Evolutionary conservation across 1,140 invertebrate species (phyloP), one percentile per base, ranked within the genome.

Genomic region (Theocolax elegans): DNA sequence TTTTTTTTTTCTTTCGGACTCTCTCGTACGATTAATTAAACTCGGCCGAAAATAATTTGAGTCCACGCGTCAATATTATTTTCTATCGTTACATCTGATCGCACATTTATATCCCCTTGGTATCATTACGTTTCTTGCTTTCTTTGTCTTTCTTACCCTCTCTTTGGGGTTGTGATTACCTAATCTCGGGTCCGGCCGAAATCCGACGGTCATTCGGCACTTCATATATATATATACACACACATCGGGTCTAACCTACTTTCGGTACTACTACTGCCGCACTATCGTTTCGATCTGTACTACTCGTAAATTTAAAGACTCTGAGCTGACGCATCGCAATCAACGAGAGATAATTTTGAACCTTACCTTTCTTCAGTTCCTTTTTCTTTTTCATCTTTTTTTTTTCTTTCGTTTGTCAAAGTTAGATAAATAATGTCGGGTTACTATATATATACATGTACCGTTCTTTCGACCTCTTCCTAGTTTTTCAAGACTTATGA

Each of bases 281-380:
- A 10, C 23, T 60, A 60, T 60, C 58, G 58, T 19, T 10, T 31
- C 40, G n/a, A 63, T 63, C 46, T 49, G 29, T 21, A 12, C 44
- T 38, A 63, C 60, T 51, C 60, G 60, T 63, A 63, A 63, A 63
- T 63, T 63, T 42, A 35, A 63, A 48, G 58, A 60, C 15, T 63
- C n/a, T 49, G 15, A 15, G 23, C 44, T 49, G 46, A 63, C 60
- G 60, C 60, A 63, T 63, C 27, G 60, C 46, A 49, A 63, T 63
- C 60, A 63, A 49, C 60, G 29, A 17, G 6, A 35, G 60, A 49
- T 51, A 48, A 35, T 35, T 63, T 29, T n/a, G 12, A 23, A 6
- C 48, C 10, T 44, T 13, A 15, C 3, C 7, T 44, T 17, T 44
- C n/a, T n/a, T n/a, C n/a, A n/a, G n/a, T n/a, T n/a, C n/a, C n/a